These are phyloP conservation scores for Nannoperca obscura DNA, from an alignment of 2,797 vertebrate species.

Conservation along the genomic window DNA sequence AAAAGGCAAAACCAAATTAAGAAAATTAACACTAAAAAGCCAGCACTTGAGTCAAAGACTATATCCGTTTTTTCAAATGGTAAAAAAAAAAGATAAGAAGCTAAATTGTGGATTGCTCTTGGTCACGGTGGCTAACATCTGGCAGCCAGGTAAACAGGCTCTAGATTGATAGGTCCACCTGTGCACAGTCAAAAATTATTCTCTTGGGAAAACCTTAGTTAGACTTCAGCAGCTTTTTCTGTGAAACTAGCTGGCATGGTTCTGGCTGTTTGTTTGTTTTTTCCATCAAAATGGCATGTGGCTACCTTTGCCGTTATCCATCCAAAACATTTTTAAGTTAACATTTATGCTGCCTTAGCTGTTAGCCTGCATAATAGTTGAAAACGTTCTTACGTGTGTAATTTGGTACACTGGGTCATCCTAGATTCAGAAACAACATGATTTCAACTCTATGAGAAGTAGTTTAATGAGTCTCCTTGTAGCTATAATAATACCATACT, in stretches of 20 bases:
- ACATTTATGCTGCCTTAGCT: background rate
- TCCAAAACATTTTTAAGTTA: slow-evolving; percentile 24
- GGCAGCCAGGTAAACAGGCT: slow-evolving; percentile 76
- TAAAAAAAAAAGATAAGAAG: background rate
- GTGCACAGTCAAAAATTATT: slow-evolving; percentile 74
- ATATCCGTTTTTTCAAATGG: slow-evolving; percentile 11
- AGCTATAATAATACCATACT: background rate
- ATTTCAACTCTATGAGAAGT: background rate
- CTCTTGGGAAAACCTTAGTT: slow-evolving; percentile 70
- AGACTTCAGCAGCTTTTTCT: slow-evolving; percentile 66
- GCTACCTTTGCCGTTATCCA: slow-evolving; percentile 23
- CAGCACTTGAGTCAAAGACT: background rate
- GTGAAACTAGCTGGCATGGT: slow-evolving; percentile 52
- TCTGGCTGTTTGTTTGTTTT: background rate
- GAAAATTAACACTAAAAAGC: background rate
- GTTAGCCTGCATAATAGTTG: background rate
- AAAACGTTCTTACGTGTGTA: background rate
- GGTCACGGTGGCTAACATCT: slow-evolving; percentile 80
- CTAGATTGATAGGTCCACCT: slow-evolving; percentile 85
- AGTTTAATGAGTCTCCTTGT: background rate
- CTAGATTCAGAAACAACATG: slow-evolving; percentile 3
- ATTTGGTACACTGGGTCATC: background rate
- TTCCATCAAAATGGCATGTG: slow-evolving; percentile 42
- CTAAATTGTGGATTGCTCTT: slow-evolving; percentile 49
- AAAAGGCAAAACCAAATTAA: background rate